phyloP scores from a whole-genome alignment of 1,140 invertebrate genomes.

The Trichonephila inaurata region DNA sequence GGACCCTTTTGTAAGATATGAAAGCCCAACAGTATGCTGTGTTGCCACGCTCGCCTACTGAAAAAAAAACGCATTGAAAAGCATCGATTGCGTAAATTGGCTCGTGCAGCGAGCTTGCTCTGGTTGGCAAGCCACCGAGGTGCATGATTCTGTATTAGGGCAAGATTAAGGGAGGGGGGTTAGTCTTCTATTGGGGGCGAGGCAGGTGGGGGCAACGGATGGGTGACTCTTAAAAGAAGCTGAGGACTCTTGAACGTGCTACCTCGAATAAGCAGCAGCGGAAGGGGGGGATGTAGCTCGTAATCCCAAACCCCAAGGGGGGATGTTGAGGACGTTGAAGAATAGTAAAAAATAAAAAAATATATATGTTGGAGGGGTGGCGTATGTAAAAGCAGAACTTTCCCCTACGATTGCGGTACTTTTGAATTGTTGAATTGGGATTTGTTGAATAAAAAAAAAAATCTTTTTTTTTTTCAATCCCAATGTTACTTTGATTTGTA shows the following conservation, averaged over 20 bases:
- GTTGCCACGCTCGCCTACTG: constrained; percentile 15
- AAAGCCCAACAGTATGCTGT: neutral
- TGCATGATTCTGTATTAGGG: constrained; percentile 3
- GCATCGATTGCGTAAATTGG: constrained; percentile 42
- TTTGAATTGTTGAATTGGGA: constrained; percentile 3
- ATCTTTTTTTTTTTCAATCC: neutral
- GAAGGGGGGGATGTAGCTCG: neutral
- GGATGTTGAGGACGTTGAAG: neutral
- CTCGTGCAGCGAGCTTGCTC: constrained; percentile 16
- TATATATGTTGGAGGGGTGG: too few relatives aligned
- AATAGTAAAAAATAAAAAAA: neutral
- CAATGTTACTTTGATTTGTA: constrained; percentile 31
- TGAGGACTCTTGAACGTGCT: constrained; percentile 60
- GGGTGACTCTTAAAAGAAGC: constrained; percentile 70
- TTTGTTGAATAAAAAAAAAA: neutral
- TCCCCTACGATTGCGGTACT: constrained; percentile 8
- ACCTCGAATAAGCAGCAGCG: neutral
- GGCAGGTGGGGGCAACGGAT: constrained; percentile 62
- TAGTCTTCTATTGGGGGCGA: neutral
- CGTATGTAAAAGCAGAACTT: constrained; percentile 21
- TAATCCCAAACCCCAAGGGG: constrained; percentile 2
- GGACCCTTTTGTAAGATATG: neutral
- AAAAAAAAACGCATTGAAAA: constrained; percentile 33
- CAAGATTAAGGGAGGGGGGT: neutral
- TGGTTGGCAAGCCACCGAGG: neutral